Evolutionary conservation across 2,797 vertebrate genomes (phyloP).

Genomic region (Schizothorax lantsangensis): DNA sequence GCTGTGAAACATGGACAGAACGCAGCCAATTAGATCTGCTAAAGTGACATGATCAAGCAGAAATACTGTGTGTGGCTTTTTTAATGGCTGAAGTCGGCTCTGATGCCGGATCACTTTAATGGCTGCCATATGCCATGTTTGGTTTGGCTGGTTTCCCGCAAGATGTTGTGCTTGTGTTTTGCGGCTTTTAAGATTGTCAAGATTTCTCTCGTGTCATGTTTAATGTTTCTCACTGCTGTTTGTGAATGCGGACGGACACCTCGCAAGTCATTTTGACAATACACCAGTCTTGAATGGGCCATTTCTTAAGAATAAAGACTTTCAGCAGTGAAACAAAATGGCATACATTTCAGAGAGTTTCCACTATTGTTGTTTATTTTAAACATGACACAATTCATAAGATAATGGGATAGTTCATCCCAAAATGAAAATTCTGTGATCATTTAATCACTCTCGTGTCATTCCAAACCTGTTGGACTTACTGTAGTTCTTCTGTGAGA

Average conservation of each 20-base stretch:
- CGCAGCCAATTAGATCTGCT: constrained; percentile 73
- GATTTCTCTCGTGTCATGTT: constrained; percentile 54
- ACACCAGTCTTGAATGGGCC: neutral
- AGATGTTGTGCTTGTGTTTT: constrained; percentile 59
- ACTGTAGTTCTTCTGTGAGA: neutral
- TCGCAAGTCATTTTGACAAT: constrained; percentile 20
- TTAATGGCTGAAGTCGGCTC: constrained; percentile 61
- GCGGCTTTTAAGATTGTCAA: constrained; percentile 51
- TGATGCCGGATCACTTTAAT: constrained; percentile 60
- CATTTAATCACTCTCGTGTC: neutral
- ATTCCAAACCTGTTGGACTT: neutral
- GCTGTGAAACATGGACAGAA: constrained; percentile 64
- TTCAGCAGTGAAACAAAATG: constrained; percentile 11
- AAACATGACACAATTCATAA: neutral
- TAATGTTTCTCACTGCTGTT: constrained; percentile 34
- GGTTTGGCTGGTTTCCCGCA: constrained; percentile 58
- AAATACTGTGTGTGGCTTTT: constrained; percentile 64
- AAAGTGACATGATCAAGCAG: constrained; percentile 67
- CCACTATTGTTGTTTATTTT: neutral
- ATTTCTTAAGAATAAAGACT: constrained; percentile 23
- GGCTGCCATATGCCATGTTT: constrained; percentile 61
- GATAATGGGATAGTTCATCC: neutral
- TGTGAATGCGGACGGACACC: constrained; percentile 30
- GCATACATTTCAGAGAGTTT: neutral
- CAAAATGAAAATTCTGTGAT: neutral